Evolutionary conservation across 2,797 vertebrate species (phyloP), one percentile per base, ranked within the genome.

Genomic region (Carapus acus): DNA sequence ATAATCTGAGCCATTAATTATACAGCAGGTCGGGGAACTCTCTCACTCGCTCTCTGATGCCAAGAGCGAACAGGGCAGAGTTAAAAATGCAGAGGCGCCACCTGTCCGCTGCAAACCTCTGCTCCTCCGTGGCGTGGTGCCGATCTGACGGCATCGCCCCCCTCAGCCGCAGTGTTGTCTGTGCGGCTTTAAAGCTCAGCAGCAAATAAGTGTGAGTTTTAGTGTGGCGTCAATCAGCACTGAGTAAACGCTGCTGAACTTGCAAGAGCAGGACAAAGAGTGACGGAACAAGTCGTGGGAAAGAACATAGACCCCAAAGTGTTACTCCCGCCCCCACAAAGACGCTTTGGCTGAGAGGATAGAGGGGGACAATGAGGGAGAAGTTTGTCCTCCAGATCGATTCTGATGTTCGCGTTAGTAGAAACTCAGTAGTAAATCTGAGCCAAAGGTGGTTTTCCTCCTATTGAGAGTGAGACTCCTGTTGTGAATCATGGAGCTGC

Each of bases 1-100:
- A 85, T 78, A n/a, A n/a, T 65, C 60, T 56, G 59, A 54, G 45
- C 48, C 55, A 83, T 84, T 70, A 80, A 83, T 84, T 82, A 84
- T 83, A 67, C 73, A 85, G 66, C 21, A 74, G 65, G 67, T 74
- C 58, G 79, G 57, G 27, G 65, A 79, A 71, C 70, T 58, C 56
- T 72, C 74, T 69, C 73, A 73, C 58, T 76, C 3, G 4, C 52
- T 58, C 72, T 62, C 60, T 73, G 73, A 74, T 70, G 73, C 62
- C 24, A 27, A 27, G 5, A 27, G 24, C 24, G 9, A 27, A 5
- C 5, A 27, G 24, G 64, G 57, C 51, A 56, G 47, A 52, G 73
- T 80, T 67, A 71, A 81, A 82, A 78, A 80, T 78, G 68, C 31
- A 80, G 52, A 53, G 54, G n/a, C 22, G 42, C 42, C 62, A 76